Base-by-base conservation (phyloP, 1,140 invertebrate species). In the Macrosteles quadrilineatus region DNA sequence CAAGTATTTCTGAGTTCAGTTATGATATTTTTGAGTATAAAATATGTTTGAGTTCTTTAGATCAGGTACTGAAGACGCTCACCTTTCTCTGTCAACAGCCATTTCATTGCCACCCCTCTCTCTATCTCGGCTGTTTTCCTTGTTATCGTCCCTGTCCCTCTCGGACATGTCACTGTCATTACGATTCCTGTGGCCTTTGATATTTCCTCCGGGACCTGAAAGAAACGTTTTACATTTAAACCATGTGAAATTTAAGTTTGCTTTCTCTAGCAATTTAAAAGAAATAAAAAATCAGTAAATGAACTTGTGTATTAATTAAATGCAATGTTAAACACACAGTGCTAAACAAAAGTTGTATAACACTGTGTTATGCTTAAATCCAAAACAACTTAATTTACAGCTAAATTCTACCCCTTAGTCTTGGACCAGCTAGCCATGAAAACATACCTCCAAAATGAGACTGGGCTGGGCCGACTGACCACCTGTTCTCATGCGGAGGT, bases 81-180 rank as follows among this genome's bases (percentile, higher is more conserved):
- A 64, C 62, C 47, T 47, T 1, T 66, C 63, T 66, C 63, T 66
- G 11, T 66, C 63, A 30, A 32, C 12, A 27, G 23, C 6, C 19
- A 17, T 43, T 3, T 40, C 21, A 4, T 19, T 40, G 17, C n/a
- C n/a, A 14, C 63, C 40, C 4, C 23, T 43, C 17, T 43, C 40
- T 43, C 63, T 43, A 31, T 64, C 59, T 32, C 59, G 14, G 32
- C 1, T 30, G 29, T 17, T 32, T 14, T 64, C 63, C 25, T 66
- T 66, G 17, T 50, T 47, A 1, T 67, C 65, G 17, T 67, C 65
- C 30, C 65, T 67, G 11, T 67, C 65, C 29, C 45, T 30, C 12
- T 67, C 65, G 6, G 65, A 53, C 25, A 53, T n/a, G 1, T 67
- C 65, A 67, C 65, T 50, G 1, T 66, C 63, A 40, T 31, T 66